These are phyloP conservation scores for Etheostoma perlongum DNA, from an alignment of 2,797 vertebrate species.

Conservation along the genomic window DNA sequence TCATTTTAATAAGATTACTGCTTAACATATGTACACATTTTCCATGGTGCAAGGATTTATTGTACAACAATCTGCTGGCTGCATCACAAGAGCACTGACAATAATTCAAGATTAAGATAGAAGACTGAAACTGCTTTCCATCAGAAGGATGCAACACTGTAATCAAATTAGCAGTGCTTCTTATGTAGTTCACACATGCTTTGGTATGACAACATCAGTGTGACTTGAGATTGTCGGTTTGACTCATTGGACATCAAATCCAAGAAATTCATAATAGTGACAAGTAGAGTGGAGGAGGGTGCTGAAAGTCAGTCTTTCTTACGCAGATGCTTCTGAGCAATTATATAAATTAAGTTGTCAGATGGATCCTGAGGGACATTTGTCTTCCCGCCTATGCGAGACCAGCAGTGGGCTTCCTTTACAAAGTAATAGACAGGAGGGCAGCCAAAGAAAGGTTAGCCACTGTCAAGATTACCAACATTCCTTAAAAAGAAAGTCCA, in stretches of 20 bases:
- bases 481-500: conserved; percentile 55
- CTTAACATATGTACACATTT: conserved; percentile 47
- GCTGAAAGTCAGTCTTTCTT: conserved; percentile 70
- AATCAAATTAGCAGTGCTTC: conserved; percentile 48
- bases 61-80: conserved; percentile 26
- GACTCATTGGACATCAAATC: conserved; percentile 74
- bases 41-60: conserved; percentile 23
- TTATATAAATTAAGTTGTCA: conserved; percentile 85
- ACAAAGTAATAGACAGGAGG: conserved; percentile 44
- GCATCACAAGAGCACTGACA: conserved; percentile 19
- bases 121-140: conserved; percentile 8
- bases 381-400: conserved; percentile 67
- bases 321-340: conserved; percentile 79
- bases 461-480: conserved; percentile 56
- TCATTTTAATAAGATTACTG: conserved; percentile 53
- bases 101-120: conserved; percentile 8
- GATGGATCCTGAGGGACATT: conserved; percentile 74
- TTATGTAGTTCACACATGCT: conserved; percentile 41
- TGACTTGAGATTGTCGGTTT: conserved; percentile 59
- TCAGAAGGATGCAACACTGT: conserved; percentile 7
- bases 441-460: conserved; percentile 31
- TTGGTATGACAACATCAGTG: conserved; percentile 37
- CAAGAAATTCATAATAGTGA: conserved; percentile 71
- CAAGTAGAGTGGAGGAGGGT: conserved; percentile 61
- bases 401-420: conserved; percentile 56